Conservation (phyloP, 2,888 invertebrate species). For the Tipula lateralis region DNA sequence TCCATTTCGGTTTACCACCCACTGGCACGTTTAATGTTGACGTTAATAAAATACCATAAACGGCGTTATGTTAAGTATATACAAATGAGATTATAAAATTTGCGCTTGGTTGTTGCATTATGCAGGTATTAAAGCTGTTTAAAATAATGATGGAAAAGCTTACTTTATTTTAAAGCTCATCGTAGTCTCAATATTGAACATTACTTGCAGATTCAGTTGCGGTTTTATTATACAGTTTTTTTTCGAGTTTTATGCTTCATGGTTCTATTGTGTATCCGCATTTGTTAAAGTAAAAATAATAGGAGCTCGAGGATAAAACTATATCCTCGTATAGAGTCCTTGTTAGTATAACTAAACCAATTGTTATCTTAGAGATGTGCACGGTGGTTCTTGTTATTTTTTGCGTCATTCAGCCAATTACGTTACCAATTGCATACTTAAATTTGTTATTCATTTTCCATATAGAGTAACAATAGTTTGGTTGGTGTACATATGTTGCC, state of each 20-base stretch:
- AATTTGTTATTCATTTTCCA: not conserved
- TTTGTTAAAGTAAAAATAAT: not conserved
- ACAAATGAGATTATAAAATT: not conserved
- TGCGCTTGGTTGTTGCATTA: not conserved
- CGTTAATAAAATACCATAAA: too few species aligned
- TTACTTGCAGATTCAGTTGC: not conserved
- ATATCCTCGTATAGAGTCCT: not conserved
- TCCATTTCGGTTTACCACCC: too few species aligned
- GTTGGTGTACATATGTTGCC: not conserved
- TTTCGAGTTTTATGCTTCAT: not conserved
- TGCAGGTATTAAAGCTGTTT: not conserved
- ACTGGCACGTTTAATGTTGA: too few species aligned
- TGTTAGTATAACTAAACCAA: not conserved
- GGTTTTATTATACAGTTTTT: too few species aligned
- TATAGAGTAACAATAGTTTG: not conserved
- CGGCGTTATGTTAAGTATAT: too few species aligned
- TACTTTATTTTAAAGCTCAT: not conserved
- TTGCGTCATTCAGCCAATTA: not conserved
- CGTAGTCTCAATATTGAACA: not conserved
- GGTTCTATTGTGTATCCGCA: not conserved
- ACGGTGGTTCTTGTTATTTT: not conserved
- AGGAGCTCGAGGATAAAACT: not conserved
- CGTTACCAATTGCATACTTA: not conserved
- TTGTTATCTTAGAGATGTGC: not conserved
- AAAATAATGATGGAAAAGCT: not conserved